These are phyloP conservation scores for Pogonognathellus flavescens DNA, from an alignment of 1,140 invertebrate genomes.

Conservation along the genomic window DNA sequence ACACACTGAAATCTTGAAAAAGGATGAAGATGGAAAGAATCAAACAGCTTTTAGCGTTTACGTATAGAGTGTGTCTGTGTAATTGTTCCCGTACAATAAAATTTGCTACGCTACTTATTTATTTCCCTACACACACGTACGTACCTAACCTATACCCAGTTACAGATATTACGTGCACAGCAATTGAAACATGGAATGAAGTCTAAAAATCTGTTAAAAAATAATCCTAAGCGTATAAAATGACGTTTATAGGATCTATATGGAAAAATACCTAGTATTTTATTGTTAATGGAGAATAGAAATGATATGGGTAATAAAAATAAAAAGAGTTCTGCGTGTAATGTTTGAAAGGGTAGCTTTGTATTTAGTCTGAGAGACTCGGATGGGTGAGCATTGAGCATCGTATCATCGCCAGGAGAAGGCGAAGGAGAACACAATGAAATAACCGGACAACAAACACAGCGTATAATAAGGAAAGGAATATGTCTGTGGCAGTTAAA, in stretches of 20 bases:
- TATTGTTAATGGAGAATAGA: not conserved
- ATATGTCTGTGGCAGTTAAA: not conserved
- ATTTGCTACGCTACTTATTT: not conserved
- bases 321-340: not conserved
- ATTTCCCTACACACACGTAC: not conserved
- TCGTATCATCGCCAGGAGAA: no score
- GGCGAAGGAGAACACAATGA: no score
- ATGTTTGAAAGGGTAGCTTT: not conserved
- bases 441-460: no score
- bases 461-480: not conserved
- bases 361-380: not conserved
- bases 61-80: not conserved
- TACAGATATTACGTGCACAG: no score
- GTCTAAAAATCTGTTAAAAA: no score
- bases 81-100: not conserved
- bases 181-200: no score
- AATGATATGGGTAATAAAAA: constrained; percentile 4
- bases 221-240: not conserved
- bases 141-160: no score
- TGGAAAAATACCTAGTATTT: no score
- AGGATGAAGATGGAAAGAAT: no score
- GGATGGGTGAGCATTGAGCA: constrained; percentile 11
- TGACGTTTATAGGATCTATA: not conserved
- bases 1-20: no score
- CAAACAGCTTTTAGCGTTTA: not conserved